Evolutionary conservation across 2,797 vertebrate genomes (phyloP).

Genomic region (Ispidina picta): DNA sequence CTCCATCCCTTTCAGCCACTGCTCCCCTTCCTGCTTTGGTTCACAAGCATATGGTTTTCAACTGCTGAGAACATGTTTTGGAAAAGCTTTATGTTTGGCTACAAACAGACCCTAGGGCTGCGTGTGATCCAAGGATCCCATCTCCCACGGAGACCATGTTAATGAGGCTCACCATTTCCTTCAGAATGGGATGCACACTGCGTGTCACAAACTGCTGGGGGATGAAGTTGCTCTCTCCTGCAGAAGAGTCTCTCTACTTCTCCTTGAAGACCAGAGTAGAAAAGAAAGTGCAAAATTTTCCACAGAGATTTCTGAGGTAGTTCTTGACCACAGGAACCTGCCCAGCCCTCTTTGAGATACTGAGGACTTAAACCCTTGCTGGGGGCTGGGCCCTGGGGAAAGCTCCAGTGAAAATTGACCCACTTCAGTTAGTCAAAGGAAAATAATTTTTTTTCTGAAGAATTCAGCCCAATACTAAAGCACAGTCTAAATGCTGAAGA

Average conservation of each 20-base stretch:
- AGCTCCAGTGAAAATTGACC: background rate
- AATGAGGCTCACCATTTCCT: background rate
- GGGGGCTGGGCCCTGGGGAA: background rate
- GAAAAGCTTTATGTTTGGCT: background rate
- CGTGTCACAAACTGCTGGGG: background rate
- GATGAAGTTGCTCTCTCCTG: background rate
- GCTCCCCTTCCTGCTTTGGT: constrained; percentile 10
- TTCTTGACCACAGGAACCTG: background rate
- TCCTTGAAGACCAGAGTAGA: background rate
- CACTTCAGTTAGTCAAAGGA: background rate
- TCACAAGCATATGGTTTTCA: constrained; percentile 23
- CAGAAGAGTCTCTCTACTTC: background rate
- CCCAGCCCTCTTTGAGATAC: background rate
- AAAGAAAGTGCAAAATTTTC: background rate
- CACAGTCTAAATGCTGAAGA: background rate
- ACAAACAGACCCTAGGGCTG: background rate
- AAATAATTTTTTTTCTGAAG: background rate
- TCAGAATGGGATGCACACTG: background rate
- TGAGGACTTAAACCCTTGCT: background rate
- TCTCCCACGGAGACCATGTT: background rate
- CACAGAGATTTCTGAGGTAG: background rate
- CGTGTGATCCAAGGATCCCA: background rate
- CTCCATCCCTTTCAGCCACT: background rate
- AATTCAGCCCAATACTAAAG: background rate
- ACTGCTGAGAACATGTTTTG: background rate